Conservation (phyloP, 2,797 vertebrate species). For the Rhynchotus rufescens region DNA sequence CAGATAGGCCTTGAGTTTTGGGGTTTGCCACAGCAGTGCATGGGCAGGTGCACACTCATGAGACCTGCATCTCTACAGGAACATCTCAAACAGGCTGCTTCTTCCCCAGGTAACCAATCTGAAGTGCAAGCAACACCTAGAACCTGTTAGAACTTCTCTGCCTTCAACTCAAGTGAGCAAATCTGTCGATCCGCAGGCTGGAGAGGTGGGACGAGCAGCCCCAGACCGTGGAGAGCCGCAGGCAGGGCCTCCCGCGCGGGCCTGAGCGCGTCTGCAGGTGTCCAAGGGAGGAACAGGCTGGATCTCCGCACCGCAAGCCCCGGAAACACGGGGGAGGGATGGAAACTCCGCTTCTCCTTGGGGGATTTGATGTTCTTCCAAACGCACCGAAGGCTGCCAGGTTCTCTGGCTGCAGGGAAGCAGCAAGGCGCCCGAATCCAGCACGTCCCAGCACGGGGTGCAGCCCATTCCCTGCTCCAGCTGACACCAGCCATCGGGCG, state of each 20-base stretch:
- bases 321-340: not conserved
- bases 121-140: not conserved
- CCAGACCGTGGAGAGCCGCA: fast-evolving
- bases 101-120: not conserved
- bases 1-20: not conserved
- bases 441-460: not conserved
- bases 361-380: conserved; percentile 65
- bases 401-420: conserved; percentile 2
- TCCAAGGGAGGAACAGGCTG: not conserved
- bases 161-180: not conserved
- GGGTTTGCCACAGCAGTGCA: too few relatives aligned
- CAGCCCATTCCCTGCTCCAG: not conserved
- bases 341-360: conserved; percentile 6
- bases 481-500: not conserved
- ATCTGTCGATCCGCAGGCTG: not conserved
- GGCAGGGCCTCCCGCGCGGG: fast-evolving
- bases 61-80: fast-evolving
- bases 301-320: not conserved
- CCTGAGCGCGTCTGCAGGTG: conserved; percentile 5
- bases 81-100: too few relatives aligned
- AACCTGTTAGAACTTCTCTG: not conserved
- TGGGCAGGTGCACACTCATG: not conserved
- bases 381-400: not conserved
- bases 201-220: not conserved
- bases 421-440: not conserved